These are phyloP conservation scores for Epizoanthus fatuus DNA, from an alignment of 92 coral and sea anemone genomes.

Conservation along the genomic window DNA sequence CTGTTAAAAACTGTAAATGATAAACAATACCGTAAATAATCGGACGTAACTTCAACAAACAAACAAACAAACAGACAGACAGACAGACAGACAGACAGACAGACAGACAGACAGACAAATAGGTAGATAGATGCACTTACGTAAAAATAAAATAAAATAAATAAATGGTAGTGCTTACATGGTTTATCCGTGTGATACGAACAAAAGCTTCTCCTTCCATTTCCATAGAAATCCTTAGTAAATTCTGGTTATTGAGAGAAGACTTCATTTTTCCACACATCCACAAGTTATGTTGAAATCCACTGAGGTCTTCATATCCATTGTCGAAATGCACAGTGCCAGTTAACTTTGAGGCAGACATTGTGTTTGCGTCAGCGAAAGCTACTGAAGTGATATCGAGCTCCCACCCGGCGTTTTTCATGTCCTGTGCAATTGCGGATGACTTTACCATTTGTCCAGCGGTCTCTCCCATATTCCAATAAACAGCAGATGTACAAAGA, in stretches of 20 bases:
- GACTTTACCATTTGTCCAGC: neutral
- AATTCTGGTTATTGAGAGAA: neutral
- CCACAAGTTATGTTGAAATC: slow-evolving; percentile 50
- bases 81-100: no score
- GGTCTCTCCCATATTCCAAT: slow-evolving; percentile 28
- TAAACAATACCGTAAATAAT: no score
- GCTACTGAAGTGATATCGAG: slow-evolving; percentile 42
- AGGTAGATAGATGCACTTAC: no score
- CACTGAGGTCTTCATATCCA: neutral
- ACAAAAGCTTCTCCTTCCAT: slow-evolving; percentile 21
- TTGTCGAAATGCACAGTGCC: slow-evolving; percentile 2
- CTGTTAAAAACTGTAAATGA: no score
- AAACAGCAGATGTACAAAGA: slow-evolving; percentile 46
- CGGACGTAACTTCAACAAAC: no score
- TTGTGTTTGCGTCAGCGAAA: neutral
- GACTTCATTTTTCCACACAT: slow-evolving; percentile 3
- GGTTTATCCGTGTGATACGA: neutral
- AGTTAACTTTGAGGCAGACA: slow-evolving; percentile 4
- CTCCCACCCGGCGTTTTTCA: slow-evolving; percentile 38
- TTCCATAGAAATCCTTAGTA: neutral
- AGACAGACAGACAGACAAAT: no score
- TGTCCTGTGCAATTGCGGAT: slow-evolving; percentile 17
- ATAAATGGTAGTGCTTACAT: neutral
- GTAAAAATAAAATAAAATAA: neutral
- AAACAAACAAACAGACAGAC: no score